Conservation (phyloP, 2,797 vertebrate genomes). For the Mormyrus hasselquistii region DNA sequence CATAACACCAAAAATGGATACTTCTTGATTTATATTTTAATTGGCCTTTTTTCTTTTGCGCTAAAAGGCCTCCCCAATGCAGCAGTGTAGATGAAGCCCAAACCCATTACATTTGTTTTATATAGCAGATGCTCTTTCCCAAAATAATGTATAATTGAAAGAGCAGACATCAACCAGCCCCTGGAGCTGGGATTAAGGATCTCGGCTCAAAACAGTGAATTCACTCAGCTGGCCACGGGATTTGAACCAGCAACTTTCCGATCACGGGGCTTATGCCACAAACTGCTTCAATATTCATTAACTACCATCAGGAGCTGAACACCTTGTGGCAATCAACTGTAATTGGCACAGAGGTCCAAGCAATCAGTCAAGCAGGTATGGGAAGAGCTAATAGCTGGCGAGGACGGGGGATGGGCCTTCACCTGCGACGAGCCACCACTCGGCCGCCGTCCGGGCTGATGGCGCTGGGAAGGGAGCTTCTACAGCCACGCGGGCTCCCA, state of each 20-base stretch:
- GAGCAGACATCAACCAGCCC: neutral
- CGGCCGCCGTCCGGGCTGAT: slow-evolving; percentile 84
- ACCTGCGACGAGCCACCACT: slow-evolving; percentile 84
- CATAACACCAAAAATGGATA: neutral
- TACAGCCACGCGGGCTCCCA: slow-evolving; percentile 83
- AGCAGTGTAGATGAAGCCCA: neutral
- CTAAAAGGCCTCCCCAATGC: neutral
- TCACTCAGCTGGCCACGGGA: neutral
- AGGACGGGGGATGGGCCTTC: slow-evolving; percentile 34
- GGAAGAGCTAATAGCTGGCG: neutral
- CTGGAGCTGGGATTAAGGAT: neutral
- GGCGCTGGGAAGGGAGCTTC: slow-evolving; percentile 85
- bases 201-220: neutral
- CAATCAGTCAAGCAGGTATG: neutral
- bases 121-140: neutral
- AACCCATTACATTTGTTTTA: neutral
- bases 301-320: neutral
- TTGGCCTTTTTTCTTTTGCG: neutral
- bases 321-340: neutral
- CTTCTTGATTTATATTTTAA: neutral
- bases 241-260: neutral
- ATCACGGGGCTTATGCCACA: neutral
- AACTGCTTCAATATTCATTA: neutral
- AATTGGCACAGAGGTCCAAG: neutral
- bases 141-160: neutral